Percentiles rank a stretch among this genome's conserved stretches.
Conservation (phyloP, 2,113 vertebrate species). For the Menura novaehollandiae region DNA sequence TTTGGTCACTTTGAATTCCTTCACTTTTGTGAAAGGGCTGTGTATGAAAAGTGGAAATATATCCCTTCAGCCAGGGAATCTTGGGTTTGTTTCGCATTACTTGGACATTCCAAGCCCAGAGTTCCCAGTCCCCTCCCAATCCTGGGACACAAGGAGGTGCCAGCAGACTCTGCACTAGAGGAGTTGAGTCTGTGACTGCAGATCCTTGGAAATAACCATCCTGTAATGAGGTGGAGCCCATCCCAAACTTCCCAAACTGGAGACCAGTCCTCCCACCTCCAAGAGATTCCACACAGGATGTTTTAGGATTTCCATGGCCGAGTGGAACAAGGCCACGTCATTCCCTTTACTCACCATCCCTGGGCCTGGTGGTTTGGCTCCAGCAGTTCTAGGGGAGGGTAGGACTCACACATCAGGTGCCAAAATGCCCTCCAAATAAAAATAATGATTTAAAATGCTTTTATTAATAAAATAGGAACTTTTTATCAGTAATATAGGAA, state of each 20-base stretch:
- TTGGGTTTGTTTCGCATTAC: accelerated
- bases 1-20: neutral
- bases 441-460: accelerated
- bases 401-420: accelerated
- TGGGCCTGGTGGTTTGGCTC: accelerated
- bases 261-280: neutral
- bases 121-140: accelerated
- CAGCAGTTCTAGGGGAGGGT: neutral
- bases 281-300: accelerated
- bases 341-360: accelerated
- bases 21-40: neutral
- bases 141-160: neutral
- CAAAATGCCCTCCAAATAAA: neutral
- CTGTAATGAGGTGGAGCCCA: neutral
- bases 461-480: neutral
- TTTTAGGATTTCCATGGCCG: neutral
- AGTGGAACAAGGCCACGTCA: accelerated
- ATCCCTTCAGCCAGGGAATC: neutral
- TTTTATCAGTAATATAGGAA: accelerated
- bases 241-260: neutral
- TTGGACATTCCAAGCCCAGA: neutral
- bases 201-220: neutral
- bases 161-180: accelerated
- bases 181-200: neutral
- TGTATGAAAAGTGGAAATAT: neutral